Conservation (phyloP, 1,140 invertebrate genomes). For the Dufourea novaeangliae region DNA sequence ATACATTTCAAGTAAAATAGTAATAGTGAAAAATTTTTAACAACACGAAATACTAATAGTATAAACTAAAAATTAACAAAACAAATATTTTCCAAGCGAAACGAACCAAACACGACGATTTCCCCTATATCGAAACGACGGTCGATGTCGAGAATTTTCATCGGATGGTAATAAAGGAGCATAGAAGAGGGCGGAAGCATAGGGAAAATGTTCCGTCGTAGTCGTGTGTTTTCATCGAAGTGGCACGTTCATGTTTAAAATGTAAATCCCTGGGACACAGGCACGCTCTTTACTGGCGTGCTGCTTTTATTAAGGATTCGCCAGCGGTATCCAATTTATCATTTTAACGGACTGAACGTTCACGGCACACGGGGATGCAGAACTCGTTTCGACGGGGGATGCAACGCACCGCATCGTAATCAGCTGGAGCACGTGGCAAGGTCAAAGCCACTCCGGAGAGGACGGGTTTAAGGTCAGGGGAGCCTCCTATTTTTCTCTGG, state of each 20-base stretch:
- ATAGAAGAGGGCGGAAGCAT: background rate
- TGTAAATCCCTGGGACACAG: background rate
- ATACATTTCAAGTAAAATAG: too few relatives aligned
- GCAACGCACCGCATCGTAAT: constrained; percentile 38
- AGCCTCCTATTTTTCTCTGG: constrained; percentile 22
- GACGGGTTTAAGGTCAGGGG: constrained; percentile 59
- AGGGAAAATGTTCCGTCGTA: background rate
- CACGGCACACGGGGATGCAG: background rate
- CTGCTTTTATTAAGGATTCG: background rate
- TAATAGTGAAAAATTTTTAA: too few relatives aligned
- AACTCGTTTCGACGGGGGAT: constrained; percentile 38
- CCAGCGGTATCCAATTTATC: background rate
- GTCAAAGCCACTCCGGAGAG: constrained; percentile 3
- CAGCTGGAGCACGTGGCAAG: constrained; percentile 43
- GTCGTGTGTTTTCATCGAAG: background rate
- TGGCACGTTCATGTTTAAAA: background rate
- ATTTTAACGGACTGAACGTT: constrained; percentile 12
- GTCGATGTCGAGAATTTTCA: background rate
- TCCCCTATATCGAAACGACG: background rate
- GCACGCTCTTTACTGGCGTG: background rate
- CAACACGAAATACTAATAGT: too few relatives aligned
- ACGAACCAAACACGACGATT: background rate
- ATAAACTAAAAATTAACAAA: too few relatives aligned
- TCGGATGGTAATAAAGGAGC: background rate
- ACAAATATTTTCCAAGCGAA: too few relatives aligned